Percentiles rank a stretch among this genome's conserved stretches.
Conservation (phyloP, 2,888 invertebrate genomes). For the Heteromyza rotundicornis region DNA sequence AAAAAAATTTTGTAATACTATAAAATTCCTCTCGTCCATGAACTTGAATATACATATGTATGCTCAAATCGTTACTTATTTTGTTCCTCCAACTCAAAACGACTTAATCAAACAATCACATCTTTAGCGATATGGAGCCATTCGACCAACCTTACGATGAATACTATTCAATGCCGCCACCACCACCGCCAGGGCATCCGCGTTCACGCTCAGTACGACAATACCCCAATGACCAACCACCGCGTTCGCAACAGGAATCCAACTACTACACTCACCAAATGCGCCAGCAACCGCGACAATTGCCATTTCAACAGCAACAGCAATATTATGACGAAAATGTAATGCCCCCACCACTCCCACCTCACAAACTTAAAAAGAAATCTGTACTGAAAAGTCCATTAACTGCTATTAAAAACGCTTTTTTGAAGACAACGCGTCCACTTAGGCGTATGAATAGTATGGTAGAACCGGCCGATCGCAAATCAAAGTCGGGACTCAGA, state of each 20-base stretch:
- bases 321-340: conserved; percentile 49
- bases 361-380: conserved; percentile 59
- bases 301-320: conserved; percentile 33
- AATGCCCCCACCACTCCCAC: conserved; percentile 51
- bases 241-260: conserved; percentile 44
- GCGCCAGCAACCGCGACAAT: conserved; percentile 21
- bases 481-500: conserved; percentile 50
- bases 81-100: conserved; percentile 7
- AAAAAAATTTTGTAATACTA: too few species aligned
- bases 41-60: background rate
- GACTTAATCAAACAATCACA: conserved; percentile 27
- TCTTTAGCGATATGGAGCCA: conserved; percentile 62
- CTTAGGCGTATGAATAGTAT: conserved; percentile 62
- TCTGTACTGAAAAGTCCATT: conserved; percentile 60
- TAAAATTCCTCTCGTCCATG: background rate
- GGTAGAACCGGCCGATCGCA: conserved; percentile 58
- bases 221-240: conserved; percentile 43
- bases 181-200: conserved; percentile 39
- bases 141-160: conserved; percentile 57
- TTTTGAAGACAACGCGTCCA: conserved; percentile 59
- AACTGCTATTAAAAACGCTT: conserved; percentile 59
- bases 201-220: conserved; percentile 47
- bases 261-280: conserved; percentile 47
- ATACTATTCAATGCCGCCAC: conserved; percentile 54
- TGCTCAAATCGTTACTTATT: too few species aligned